Percentiles rank a stretch among this genome's conserved stretches.
phyloP scores from a whole-genome alignment of 2,797 vertebrate genomes.

The Xenentodon cancila region DNA sequence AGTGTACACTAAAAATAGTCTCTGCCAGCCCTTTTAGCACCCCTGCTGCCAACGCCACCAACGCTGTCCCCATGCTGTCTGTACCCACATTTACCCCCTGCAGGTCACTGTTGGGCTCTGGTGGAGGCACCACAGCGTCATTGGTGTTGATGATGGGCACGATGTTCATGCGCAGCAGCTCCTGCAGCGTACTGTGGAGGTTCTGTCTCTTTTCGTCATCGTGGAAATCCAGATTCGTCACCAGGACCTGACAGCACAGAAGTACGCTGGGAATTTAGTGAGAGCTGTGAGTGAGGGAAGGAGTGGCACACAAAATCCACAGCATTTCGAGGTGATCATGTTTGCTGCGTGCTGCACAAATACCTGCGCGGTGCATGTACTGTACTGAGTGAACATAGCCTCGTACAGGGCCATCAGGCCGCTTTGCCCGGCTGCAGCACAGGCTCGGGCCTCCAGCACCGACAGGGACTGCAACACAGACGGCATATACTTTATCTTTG shows the following conservation, averaged over 20 bases:
- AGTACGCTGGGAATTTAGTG: not conserved
- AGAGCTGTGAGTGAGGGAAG: not conserved
- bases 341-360: not conserved
- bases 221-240: slow-evolving; percentile 97
- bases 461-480: slow-evolving; percentile 85
- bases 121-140: slow-evolving; percentile 95
- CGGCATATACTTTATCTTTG: not conserved
- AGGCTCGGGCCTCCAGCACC: slow-evolving; percentile 94
- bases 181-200: slow-evolving; percentile 93
- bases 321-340: not conserved
- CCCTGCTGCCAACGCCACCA: slow-evolving; percentile 34
- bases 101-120: slow-evolving; percentile 96
- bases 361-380: slow-evolving; percentile 97
- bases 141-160: slow-evolving; percentile 99
- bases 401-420: slow-evolving; percentile 98
- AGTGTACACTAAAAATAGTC: not conserved
- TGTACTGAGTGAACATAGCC: slow-evolving; percentile 99
- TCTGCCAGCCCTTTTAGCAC: slow-evolving; percentile 14
- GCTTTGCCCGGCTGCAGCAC: slow-evolving; percentile 97
- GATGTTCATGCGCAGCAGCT: slow-evolving; percentile 97
- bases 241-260: slow-evolving; percentile 86
- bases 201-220: slow-evolving; percentile 96
- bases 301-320: not conserved
- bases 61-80: slow-evolving; percentile 65
- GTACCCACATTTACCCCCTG: slow-evolving; percentile 99